Evolutionary conservation across 2,797 vertebrate species (phyloP), one percentile per base, ranked within the genome.

Genomic region (Schizothorax lantsangensis): DNA sequence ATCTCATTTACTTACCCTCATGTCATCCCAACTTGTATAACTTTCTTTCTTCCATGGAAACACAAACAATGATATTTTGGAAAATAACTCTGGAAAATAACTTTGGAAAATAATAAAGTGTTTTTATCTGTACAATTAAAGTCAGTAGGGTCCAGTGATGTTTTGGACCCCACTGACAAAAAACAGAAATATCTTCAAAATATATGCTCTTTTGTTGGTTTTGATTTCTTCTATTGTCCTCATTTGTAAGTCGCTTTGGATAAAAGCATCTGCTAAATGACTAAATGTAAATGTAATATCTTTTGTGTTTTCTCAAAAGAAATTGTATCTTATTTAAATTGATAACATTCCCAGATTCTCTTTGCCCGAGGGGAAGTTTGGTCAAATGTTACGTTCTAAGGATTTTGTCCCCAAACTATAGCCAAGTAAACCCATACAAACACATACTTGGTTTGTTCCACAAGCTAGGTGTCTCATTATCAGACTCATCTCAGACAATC

Each of bases 401-500:
- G 17, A 3, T 54, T 54, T 57, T 52, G 12, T 6, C 19, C 26
- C 1, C 77, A 62, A 62, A 40, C 23, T 62, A 54, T 23, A 79
- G 75, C 12, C 11, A 52, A 9, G 45, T 3, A 23, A 78, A 57
- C 10, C 36, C 49, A 3, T 57, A 14, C 5, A 54, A 52, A 75
- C 82, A 73, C 62, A 73, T 59, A 71, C 81, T 75, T 89, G 33
- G 75, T 26, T 84, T 52, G 84, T 89, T 92, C 89, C 86, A 90
- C 90, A 92, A 93, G 92, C 93, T 91, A 64, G 88, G 78, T 87
- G 87, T 83, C 92, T 96, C 94, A 95, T 95, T 93, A 94, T 94
- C 30, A 80, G 40, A 45, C 52, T 69, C 9, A 26, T 79, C 30
- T 95, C 91, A 90, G 93, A 94, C 95, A 95, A 75, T 59, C 66